Evolutionary conservation across 2,888 invertebrate species (phyloP).

Genomic region (Ormia ochracea): DNA sequence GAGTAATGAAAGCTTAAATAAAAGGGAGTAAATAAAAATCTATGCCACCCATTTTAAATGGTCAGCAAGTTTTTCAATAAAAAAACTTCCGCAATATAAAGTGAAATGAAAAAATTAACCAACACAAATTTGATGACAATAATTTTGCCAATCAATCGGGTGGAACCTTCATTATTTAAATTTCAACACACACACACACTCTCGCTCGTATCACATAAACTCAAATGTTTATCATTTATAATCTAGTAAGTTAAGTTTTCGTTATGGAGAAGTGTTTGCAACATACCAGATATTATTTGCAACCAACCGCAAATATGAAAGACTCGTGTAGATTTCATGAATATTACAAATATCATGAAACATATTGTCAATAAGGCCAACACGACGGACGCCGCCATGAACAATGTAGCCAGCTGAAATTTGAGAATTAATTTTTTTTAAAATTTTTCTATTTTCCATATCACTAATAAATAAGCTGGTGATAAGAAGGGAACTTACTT

Average conservation of each 20-base stretch:
- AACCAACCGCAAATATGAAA: slow-evolving; percentile 96
- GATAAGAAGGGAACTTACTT: slow-evolving; percentile 75
- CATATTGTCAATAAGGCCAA: slow-evolving; percentile 91
- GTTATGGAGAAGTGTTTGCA: background rate
- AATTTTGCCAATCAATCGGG: slow-evolving; percentile 39
- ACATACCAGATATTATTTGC: slow-evolving; percentile 94
- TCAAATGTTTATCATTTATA: background rate
- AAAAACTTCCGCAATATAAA: slow-evolving; percentile 48
- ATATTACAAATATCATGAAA: slow-evolving; percentile 93
- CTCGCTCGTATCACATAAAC: background rate
- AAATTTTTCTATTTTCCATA: background rate
- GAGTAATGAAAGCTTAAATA: slow-evolving; percentile 11
- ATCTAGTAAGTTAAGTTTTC: background rate
- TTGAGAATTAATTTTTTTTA: background rate
- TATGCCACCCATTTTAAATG: slow-evolving; percentile 3
- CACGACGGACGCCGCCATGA: slow-evolving; percentile 90
- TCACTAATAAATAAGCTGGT: background rate
- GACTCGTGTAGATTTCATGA: slow-evolving; percentile 93
- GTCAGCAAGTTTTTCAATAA: slow-evolving; percentile 1
- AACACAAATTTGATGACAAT: slow-evolving; percentile 12
- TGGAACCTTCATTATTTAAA: slow-evolving; percentile 16
- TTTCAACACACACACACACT: background rate
- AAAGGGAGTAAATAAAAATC: background rate
- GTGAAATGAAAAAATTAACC: background rate
- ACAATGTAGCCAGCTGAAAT: slow-evolving; percentile 85